Evolutionary conservation across 23 tunicate genomes (phyloP).

Genomic region (Diplosoma virens): DNA sequence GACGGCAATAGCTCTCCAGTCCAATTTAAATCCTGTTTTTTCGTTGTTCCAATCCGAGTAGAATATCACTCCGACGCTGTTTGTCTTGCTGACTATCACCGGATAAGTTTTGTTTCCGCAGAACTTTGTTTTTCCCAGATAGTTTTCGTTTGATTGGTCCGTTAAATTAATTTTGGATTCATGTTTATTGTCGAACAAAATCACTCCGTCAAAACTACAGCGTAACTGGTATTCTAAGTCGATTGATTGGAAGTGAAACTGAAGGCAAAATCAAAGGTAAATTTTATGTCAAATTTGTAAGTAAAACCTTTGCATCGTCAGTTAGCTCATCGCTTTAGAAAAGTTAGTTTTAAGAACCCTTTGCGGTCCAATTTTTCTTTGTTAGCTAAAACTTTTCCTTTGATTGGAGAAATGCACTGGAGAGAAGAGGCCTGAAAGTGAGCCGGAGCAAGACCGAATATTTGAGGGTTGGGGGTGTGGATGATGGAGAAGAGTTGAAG

Average conservation of each 20-base stretch:
- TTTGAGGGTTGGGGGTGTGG: too few species aligned
- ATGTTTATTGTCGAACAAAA: conserved; percentile 24
- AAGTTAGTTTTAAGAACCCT: too few species aligned
- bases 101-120: conserved; percentile 39
- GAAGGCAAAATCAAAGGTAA: not conserved
- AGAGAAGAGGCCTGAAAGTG: too few species aligned
- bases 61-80: conserved; percentile 44
- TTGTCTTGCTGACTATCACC: conserved; percentile 40
- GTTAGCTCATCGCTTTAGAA: too few species aligned
- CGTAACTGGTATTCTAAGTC: conserved; percentile 46
- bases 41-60: conserved; percentile 51
- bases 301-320: too few species aligned
- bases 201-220: conserved; percentile 72
- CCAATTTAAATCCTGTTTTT: conserved; percentile 34
- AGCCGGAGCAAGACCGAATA: too few species aligned
- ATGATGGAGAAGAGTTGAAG: too few species aligned
- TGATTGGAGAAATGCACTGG: too few species aligned
- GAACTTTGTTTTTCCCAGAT: conserved; percentile 49
- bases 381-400: too few species aligned
- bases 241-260: not conserved
- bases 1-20: conserved; percentile 54
- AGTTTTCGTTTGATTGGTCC: not conserved
- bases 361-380: too few species aligned
- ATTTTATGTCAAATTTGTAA: too few species aligned
- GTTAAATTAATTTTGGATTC: not conserved